phyloP scores from a whole-genome alignment of 1,140 invertebrate species.

The Ceratosolen fusciceps region DNA sequence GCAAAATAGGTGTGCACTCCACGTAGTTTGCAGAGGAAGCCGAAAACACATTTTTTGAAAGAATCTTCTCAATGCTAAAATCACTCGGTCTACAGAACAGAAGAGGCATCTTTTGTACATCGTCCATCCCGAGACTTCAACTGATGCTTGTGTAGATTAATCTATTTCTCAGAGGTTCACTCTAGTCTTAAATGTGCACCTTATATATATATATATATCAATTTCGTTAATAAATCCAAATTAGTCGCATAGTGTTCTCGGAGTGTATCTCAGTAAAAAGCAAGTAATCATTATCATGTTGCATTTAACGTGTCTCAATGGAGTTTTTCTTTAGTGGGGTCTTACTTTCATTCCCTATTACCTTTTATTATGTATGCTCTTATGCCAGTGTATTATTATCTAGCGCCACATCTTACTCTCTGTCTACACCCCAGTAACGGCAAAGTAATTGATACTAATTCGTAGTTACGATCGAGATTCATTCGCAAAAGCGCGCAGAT shows the following conservation, averaged over 20 bases:
- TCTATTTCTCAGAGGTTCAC: not conserved
- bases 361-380: slow-evolving; percentile 64
- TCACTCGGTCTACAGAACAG: slow-evolving; percentile 55
- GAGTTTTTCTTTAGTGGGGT: not conserved
- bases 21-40: not conserved
- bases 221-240: slow-evolving; percentile 62
- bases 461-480: not conserved
- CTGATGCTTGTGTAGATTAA: slow-evolving; percentile 46
- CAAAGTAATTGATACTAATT: slow-evolving; percentile 70
- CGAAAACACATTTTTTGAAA: slow-evolving; percentile 51
- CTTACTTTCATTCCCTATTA: slow-evolving; percentile 46
- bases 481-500: slow-evolving; percentile 61
- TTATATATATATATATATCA: slow-evolving; percentile 54
- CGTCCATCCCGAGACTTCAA: slow-evolving; percentile 60
- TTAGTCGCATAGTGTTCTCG: slow-evolving; percentile 70
- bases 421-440: slow-evolving; percentile 61
- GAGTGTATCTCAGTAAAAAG: not conserved
- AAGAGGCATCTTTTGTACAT: slow-evolving; percentile 37
- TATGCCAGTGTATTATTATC: slow-evolving; percentile 70
- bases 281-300: slow-evolving; percentile 65
- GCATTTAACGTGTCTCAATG: slow-evolving; percentile 45
- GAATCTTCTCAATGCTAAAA: slow-evolving; percentile 66
- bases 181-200: not conserved
- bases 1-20: not conserved
- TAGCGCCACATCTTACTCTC: slow-evolving; percentile 61